A percentile compares a stretch with the other conserved stretches of the same genome.
phyloP scores from a whole-genome alignment of 2,113 vertebrate genomes.

The Excalfactoria chinensis region DNA sequence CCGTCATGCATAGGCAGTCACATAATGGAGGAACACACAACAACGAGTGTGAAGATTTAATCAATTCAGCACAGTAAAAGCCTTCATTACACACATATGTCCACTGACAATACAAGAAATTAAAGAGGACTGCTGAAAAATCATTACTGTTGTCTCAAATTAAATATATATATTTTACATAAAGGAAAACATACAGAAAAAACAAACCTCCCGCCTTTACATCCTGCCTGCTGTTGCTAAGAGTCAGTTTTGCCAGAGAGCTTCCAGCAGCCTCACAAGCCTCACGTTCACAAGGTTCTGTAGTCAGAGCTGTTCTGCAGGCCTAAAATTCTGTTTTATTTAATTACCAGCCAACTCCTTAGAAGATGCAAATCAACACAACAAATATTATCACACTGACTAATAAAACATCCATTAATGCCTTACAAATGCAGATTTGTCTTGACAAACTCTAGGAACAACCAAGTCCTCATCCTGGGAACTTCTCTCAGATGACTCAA shows the following conservation, averaged over 20 bases:
- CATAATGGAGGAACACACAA: background rate
- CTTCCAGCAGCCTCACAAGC: background rate
- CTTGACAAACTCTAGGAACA: background rate
- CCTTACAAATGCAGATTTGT: background rate
- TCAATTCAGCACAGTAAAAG: background rate
- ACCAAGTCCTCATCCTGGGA: background rate
- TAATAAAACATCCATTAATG: background rate
- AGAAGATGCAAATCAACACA: background rate
- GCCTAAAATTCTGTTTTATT: background rate
- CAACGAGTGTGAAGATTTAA: background rate
- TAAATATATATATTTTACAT: background rate
- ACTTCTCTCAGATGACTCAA: background rate
- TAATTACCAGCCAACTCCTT: background rate
- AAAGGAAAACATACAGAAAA: background rate
- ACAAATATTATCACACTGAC: background rate
- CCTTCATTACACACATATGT: background rate
- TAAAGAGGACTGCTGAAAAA: background rate
- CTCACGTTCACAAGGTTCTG: background rate
- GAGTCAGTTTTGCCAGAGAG: background rate
- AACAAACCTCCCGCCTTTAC: background rate
- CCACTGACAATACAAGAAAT: background rate
- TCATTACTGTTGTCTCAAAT: background rate
- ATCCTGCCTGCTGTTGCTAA: background rate
- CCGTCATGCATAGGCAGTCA: fast-evolving
- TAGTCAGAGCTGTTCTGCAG: background rate